Percentiles rank a stretch among this genome's conserved stretches.
These are phyloP conservation scores for Lasioglossum albipes DNA, from an alignment of 1,140 invertebrate species.

Conservation along the genomic window DNA sequence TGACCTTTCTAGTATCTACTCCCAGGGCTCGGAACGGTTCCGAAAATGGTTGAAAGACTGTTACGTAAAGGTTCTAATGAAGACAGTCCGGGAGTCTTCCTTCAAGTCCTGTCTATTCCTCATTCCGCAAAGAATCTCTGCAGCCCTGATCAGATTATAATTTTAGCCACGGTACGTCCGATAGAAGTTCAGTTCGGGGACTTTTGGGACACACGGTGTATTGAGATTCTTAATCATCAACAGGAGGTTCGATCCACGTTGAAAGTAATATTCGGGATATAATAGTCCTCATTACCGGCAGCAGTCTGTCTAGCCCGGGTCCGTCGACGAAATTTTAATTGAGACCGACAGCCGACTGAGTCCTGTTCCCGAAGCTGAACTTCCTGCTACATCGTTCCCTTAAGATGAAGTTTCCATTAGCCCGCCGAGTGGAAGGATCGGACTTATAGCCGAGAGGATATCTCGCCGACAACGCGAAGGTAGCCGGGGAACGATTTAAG, in stretches of 20 bases:
- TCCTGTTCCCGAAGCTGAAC: constrained; percentile 17
- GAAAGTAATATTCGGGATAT: constrained; percentile 12
- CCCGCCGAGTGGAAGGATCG: neutral
- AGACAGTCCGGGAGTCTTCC: no score
- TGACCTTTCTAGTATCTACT: no score
- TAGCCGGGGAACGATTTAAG: constrained; percentile 5
- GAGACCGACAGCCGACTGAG: constrained; percentile 1
- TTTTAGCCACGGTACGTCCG: no score
- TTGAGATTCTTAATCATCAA: no score
- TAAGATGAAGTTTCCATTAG: constrained; percentile 42
- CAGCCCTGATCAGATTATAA: no score
- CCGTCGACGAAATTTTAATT: constrained; percentile 39
- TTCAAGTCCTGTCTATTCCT: no score
- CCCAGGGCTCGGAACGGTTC: no score
- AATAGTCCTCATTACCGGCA: constrained; percentile 3
- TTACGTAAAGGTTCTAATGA: no score
- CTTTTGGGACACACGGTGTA: no score
- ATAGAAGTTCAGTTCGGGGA: no score
- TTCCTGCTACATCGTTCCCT: constrained; percentile 4
- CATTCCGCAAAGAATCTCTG: no score
- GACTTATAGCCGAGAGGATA: neutral
- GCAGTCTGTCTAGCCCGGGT: neutral
- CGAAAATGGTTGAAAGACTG: no score
- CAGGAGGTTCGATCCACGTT: neutral
- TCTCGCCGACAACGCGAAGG: neutral